These are phyloP conservation scores for Brachionus rubens DNA, from an alignment of 1,140 invertebrate genomes.

Conservation along the genomic window DNA sequence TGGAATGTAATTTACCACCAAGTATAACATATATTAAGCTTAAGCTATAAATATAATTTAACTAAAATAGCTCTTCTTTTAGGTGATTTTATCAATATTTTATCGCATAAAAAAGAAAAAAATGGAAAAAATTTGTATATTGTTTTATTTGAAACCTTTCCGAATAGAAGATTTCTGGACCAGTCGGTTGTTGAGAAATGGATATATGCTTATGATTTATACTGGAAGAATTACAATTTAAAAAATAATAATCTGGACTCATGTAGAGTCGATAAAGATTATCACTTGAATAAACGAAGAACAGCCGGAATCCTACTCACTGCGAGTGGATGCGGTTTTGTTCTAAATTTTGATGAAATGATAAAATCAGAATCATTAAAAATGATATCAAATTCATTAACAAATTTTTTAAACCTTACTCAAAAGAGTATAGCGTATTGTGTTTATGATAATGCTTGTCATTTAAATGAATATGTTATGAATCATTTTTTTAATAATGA, in stretches of 20 bases:
- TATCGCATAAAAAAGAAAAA: no score
- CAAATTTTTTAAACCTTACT: neutral
- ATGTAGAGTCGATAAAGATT: neutral
- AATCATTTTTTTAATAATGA: neutral
- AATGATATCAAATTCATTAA: neutral
- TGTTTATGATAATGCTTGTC: conserved; percentile 12
- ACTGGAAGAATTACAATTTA: no score
- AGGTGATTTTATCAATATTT: no score
- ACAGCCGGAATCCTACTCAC: no score
- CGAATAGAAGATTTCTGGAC: neutral
- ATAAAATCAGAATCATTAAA: neutral
- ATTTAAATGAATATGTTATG: neutral
- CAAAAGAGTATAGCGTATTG: neutral
- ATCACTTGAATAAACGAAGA: no score
- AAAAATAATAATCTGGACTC: neutral
- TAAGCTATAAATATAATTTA: no score
- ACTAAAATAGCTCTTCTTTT: no score
- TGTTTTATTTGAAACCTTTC: neutral
- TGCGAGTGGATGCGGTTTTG: neutral
- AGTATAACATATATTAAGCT: no score
- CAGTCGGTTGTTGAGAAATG: neutral
- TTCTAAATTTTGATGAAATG: conserved; percentile 10
- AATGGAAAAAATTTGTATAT: no score
- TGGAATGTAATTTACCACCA: no score
- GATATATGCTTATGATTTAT: no score